Evolutionary conservation across 2,113 vertebrate species (phyloP).

Genomic region (Atlantisia rogersi): DNA sequence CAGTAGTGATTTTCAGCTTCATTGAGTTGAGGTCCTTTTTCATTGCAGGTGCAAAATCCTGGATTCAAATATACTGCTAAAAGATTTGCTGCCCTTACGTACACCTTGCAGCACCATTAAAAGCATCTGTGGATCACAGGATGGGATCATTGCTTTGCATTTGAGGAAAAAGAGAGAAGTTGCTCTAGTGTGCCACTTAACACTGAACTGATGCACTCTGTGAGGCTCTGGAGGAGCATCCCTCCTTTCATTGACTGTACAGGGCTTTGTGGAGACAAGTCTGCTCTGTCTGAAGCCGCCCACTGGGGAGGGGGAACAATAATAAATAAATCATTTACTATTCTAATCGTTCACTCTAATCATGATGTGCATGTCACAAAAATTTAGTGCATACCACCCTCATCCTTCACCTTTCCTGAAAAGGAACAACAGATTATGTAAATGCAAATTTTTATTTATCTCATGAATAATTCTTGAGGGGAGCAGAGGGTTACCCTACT

Average conservation of each 20-base stretch:
- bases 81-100: background rate
- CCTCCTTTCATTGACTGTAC: background rate
- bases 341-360: background rate
- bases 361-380: background rate
- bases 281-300: background rate
- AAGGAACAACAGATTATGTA: background rate
- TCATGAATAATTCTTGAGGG: background rate
- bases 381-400: background rate
- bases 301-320: accelerated
- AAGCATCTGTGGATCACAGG: accelerated
- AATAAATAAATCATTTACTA: background rate
- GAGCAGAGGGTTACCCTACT: background rate
- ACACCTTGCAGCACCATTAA: background rate
- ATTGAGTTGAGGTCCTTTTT: background rate
- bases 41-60: background rate
- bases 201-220: accelerated
- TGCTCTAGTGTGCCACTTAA: background rate
- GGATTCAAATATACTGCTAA: background rate
- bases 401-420: background rate
- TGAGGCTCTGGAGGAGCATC: background rate
- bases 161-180: background rate
- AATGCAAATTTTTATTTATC: background rate
- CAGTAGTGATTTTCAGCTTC: background rate
- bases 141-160: background rate
- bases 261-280: background rate